Evolutionary conservation across 1,140 invertebrate genomes (phyloP), one percentile per base, ranked within the genome.

Genomic region (Agraylea sexmaculata): DNA sequence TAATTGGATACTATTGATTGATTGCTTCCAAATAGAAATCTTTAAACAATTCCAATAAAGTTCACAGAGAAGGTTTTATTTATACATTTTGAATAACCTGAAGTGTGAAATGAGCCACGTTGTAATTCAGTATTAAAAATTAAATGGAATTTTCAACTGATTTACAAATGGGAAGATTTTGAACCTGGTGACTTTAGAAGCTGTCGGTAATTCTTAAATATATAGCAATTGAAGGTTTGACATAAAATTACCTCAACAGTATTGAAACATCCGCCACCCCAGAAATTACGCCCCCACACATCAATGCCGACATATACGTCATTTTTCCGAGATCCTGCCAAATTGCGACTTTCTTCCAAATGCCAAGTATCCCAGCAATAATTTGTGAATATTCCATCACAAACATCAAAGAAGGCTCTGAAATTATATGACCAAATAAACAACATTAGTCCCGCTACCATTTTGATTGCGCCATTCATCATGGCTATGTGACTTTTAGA

Each of bases 301-400:
- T 99, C 95, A 23, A 98, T 61, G 7, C 95, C 95, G 42, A 96
- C 81, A 60, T 77, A 99, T 12, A 97, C 74, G 61, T 95, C 85
- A 22, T 64, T 57, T 17, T 59, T 51, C 22, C 84, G 61, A 21
- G 56, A 52, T 20, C 67, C 64, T 4, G 74, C 69, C 37, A 59
- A 56, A 32, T 53, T 43, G 11, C 55, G 58, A 21, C 69, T 75
- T 1, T 53, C 51, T 42, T 50, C 39, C 38, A 94, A 59, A 41
- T 80, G 72, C 18, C 67, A 55, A 45, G 79, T 73, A 10, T 68
- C 79, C 92, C 94, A 98, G 27, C 68, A 76, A 59, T 99, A 99
- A 68, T 99, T 98, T 22, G 96, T 70, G 57, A 93, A 94, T 32
- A 97, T 91, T 4, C 84, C 93, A 71, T 98, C 89, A 53, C 85